These are phyloP conservation scores for Caenorhabditis imperialis DNA, from an alignment of 2,888 invertebrate species.

Conservation along the genomic window DNA sequence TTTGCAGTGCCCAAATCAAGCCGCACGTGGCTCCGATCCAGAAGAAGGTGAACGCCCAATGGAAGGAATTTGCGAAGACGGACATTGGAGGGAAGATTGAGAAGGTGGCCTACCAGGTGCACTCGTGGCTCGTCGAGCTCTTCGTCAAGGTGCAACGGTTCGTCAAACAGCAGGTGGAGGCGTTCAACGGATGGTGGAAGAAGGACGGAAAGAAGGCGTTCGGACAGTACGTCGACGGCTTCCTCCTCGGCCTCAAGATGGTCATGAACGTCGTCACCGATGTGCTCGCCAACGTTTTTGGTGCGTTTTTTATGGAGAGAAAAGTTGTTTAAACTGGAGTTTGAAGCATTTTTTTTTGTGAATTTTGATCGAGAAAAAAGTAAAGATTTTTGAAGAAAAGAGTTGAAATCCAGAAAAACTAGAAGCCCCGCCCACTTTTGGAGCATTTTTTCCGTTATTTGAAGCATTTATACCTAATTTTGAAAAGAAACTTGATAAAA, in stretches of 20 bases:
- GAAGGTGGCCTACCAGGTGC: constrained; percentile 26
- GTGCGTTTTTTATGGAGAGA: constrained; percentile 37
- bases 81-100: constrained; percentile 36
- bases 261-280: constrained; percentile 50
- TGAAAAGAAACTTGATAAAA: too few species aligned
- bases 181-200: constrained; percentile 53
- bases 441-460: too few species aligned
- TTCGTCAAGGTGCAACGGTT: constrained; percentile 42
- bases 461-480: too few species aligned
- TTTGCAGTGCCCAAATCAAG: constrained; percentile 28
- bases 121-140: constrained; percentile 49
- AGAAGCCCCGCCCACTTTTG: too few species aligned
- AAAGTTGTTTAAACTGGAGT: too few species aligned
- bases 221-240: constrained; percentile 38
- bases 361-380: too few species aligned
- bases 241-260: constrained; percentile 47
- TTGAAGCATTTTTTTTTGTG: too few species aligned
- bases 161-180: constrained; percentile 26
- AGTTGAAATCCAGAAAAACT: too few species aligned
- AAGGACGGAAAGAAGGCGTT: constrained; percentile 52
- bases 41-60: constrained; percentile 11
- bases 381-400: too few species aligned
- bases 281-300: constrained; percentile 15
- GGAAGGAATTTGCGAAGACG: constrained; percentile 39
- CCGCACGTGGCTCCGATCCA: constrained; percentile 12